These are phyloP conservation scores for Cyclophora punctaria DNA, from an alignment of 2,888 invertebrate genomes.

Conservation along the genomic window DNA sequence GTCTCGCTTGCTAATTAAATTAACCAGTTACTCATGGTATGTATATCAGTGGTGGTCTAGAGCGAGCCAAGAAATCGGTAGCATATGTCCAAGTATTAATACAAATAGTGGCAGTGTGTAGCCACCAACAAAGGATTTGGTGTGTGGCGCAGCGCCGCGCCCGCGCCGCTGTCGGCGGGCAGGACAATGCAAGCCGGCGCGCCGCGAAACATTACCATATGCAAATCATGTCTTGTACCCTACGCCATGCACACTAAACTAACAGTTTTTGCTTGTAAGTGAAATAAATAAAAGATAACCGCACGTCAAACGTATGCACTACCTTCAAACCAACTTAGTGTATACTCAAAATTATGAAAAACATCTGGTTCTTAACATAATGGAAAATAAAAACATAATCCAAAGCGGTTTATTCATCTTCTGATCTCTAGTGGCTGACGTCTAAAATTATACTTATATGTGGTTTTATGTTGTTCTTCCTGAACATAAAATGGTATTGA, in stretches of 20 bases:
- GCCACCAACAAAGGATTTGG: constrained; percentile 38
- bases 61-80: constrained; percentile 19
- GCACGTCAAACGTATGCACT: constrained; percentile 11
- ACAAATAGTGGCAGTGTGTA: constrained; percentile 20
- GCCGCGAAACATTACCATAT: constrained; percentile 50
- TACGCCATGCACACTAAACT: constrained; percentile 39
- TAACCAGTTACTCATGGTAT: background rate
- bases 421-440: constrained; percentile 37
- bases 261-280: constrained; percentile 54
- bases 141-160: constrained; percentile 31
- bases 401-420: constrained; percentile 26
- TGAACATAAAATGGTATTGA: constrained; percentile 40
- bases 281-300: constrained; percentile 15
- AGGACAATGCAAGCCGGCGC: constrained; percentile 31
- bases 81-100: constrained; percentile 19
- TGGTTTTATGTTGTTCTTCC: constrained; percentile 49
- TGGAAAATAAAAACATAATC: constrained; percentile 21
- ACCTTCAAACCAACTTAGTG: no score
- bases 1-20: no score
- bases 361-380: background rate
- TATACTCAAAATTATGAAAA: background rate
- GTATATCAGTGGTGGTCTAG: constrained; percentile 13
- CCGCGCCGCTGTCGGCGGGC: constrained; percentile 23
- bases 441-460: constrained; percentile 39
- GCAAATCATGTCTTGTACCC: constrained; percentile 48